phyloP scores from a whole-genome alignment of 2,888 invertebrate species.

The Agrochola macilenta region DNA sequence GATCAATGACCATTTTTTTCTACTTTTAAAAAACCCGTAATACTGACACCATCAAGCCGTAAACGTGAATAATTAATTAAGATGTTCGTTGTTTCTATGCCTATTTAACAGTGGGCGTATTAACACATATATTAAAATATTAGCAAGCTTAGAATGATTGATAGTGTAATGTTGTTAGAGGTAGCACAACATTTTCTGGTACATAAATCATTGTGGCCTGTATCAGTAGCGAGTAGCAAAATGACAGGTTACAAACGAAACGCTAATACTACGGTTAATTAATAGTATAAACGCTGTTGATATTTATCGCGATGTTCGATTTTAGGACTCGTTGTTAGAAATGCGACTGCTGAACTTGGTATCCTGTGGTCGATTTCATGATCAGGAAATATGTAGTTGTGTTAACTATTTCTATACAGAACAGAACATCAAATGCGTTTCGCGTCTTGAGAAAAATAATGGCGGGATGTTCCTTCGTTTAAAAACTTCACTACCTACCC shows the following conservation, averaged over 20 bases:
- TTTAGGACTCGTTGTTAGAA: neutral
- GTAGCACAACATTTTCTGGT: conserved; percentile 27
- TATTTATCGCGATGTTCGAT: conserved; percentile 10
- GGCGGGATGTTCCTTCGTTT: too few species aligned
- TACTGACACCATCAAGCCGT: conserved; percentile 20
- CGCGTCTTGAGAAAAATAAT: too few species aligned
- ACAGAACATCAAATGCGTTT: too few species aligned
- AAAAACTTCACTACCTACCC: too few species aligned
- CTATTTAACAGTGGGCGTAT: conserved; percentile 40
- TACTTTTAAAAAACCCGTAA: neutral
- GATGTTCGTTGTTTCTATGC: conserved; percentile 10
- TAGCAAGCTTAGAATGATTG: conserved; percentile 47
- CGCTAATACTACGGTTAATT: conserved; percentile 28
- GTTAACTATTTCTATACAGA: too few species aligned
- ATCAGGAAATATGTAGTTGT: neutral
- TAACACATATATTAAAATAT: conserved; percentile 31
- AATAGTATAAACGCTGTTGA: conserved; percentile 17
- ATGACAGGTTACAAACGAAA: conserved; percentile 44
- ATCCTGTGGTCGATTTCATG: neutral
- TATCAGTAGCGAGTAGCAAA: conserved; percentile 10
- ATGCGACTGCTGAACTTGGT: neutral
- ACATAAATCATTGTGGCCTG: conserved; percentile 37
- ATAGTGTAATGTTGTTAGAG: conserved; percentile 10
- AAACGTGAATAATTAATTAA: conserved; percentile 38
- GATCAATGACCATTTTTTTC: neutral